A percentile compares a stretch with the other conserved stretches of the same genome.
Evolutionary conservation across 2,888 invertebrate genomes (phyloP).

Genomic region (Choristoneura rosaceana): DNA sequence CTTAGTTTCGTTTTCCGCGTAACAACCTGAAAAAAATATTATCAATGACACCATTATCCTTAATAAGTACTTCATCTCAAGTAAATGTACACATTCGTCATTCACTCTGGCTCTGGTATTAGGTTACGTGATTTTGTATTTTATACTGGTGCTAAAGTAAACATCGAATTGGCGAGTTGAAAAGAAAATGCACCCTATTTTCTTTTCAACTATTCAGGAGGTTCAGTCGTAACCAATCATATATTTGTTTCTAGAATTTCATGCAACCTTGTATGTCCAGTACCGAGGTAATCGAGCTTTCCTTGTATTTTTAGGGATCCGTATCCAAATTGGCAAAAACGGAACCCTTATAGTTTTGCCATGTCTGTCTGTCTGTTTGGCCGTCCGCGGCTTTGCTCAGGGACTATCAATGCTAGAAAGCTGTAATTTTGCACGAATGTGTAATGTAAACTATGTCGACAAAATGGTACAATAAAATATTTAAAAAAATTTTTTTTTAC

Average conservation of each 20-base stretch:
- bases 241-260: conserved; percentile 11
- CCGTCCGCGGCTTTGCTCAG: too few relatives aligned
- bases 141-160: conserved; percentile 13
- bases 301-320: too few relatives aligned
- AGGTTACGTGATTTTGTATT: neutral
- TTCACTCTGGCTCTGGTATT: neutral
- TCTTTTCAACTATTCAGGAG: conserved; percentile 28
- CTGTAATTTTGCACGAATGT: too few relatives aligned
- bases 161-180: conserved; percentile 19
- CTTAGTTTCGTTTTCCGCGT: conserved; percentile 52
- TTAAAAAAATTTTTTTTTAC: too few relatives aligned
- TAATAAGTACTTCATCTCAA: conserved; percentile 9
- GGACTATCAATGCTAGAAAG: too few relatives aligned
- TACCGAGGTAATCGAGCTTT: neutral
- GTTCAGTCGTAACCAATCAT: neutral
- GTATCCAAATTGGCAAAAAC: too few relatives aligned
- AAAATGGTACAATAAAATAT: too few relatives aligned
- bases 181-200: too few relatives aligned
- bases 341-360: too few relatives aligned
- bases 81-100: neutral
- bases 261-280: neutral
- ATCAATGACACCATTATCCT: neutral
- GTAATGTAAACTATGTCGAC: too few relatives aligned
- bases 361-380: too few relatives aligned
- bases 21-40: conserved; percentile 45